Evolutionary conservation across 1,140 invertebrate species (phyloP).

Genomic region (Pollicipes pollicipes): DNA sequence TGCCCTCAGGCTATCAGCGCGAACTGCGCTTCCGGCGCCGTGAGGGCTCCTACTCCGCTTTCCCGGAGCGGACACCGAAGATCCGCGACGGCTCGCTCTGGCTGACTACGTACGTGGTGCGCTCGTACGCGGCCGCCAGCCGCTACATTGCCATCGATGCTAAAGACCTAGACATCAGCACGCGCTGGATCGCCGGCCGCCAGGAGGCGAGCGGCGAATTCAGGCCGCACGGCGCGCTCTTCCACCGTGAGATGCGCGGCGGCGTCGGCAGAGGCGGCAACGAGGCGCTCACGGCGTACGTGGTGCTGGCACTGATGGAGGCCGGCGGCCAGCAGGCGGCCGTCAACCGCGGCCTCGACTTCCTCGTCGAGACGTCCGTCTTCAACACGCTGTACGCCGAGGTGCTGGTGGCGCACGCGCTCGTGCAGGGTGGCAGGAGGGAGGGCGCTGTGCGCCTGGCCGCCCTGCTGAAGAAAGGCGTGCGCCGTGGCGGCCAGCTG

Average conservation of each 20-base stretch:
- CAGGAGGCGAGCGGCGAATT: constrained; percentile 32
- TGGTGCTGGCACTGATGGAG: constrained; percentile 42
- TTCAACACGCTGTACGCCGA: constrained; percentile 34
- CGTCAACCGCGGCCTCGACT: constrained; percentile 35
- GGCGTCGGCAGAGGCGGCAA: constrained; percentile 37
- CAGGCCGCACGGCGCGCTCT: constrained; percentile 29
- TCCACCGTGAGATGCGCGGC: constrained; percentile 31
- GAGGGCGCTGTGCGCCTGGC: not conserved
- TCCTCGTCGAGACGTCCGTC: constrained; percentile 31
- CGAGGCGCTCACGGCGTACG: constrained; percentile 44
- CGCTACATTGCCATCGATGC: constrained; percentile 45
- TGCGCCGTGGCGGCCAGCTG: constrained; percentile 20
- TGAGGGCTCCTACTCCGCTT: constrained; percentile 66
- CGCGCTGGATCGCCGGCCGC: constrained; percentile 29
- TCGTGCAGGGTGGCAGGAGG: constrained; percentile 34
- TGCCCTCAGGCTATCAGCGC: constrained; percentile 56
- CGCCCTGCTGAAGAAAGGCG: not conserved
- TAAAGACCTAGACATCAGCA: constrained; percentile 25
- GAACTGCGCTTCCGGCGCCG: constrained; percentile 50
- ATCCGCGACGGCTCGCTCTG: constrained; percentile 51
- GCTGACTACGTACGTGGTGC: constrained; percentile 64
- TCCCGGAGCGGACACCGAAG: constrained; percentile 32
- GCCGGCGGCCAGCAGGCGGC: constrained; percentile 30
- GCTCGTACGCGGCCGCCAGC: constrained; percentile 46
- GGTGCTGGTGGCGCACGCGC: constrained; percentile 37